Base-by-base conservation (phyloP, 2,797 vertebrate genomes). In the Myiothlypis chrysogaster region DNA sequence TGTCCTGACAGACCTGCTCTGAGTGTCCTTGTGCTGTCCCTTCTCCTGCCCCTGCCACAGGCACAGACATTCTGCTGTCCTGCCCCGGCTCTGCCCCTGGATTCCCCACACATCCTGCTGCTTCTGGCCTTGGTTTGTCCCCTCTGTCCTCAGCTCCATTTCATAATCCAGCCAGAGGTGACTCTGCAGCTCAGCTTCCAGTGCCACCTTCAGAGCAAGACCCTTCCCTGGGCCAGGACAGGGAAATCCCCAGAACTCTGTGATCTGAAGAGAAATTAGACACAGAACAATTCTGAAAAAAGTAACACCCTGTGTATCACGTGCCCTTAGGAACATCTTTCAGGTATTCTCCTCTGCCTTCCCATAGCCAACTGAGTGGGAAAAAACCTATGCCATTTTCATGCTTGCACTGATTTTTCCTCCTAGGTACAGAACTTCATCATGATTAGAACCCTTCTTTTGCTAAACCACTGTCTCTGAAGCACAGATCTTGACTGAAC, bases 131-230 rank as follows among this genome's bases (percentile, higher is more conserved):
- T 27, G 53, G 10, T 71, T 81, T 63, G 35, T n/a, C 49, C 49
- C n/a, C 56, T 79, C 79, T 61, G n/a, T 28, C 5, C 32, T 5
- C n/a, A 91, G 52, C n/a, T 78, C 19, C 20, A n/a, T 39, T 77
- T n/a, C 0, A 0, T 37, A 17, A 71, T 89, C 35, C 35, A 47
- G 39, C 35, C 57, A 43, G 65, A 55, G 57, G 44, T 1, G 1
- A n/a, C 17, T 28, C 69, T 53, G 50, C 43, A 80, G 22, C 53
- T 30, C 49, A 59, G 34, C 71, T 72, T 78, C 32, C 49, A 35
- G 12, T 4, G 39, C 28, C 53, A 72, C 56, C 27, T 61, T 49
- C 49, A 52, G 4, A 65, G 65, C 35, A 75, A 56, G 44, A 44
- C 37, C 20, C 16, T 78, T 32, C 28, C 46, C 37, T 2, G 1